Base-by-base conservation (phyloP, 2,888 invertebrate genomes). In the Campoletis raptor region DNA sequence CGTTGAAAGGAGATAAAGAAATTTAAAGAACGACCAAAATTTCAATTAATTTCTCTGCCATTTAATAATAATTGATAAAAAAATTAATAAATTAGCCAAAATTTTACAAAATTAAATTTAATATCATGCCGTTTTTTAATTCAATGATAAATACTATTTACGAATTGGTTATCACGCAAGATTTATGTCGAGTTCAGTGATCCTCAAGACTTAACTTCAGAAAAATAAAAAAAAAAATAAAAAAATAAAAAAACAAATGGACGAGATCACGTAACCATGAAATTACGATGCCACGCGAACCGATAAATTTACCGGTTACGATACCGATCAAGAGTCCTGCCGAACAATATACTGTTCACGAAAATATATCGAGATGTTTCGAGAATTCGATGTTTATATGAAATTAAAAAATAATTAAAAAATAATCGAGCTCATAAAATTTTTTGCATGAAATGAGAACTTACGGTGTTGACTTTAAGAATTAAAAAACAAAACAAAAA, bases 281-380 rank as follows among this genome's bases (percentile, higher is more conserved):
- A 86, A 86, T 86, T 83, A 72, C 80, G 36, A 48, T 86, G 83
- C 77, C 77, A 83, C 77, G 61, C 83, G 86, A 77, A 86, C 83
- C 86, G 86, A 80, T 80, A 83, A 86, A 83, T 86, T 86, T 80
- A 72, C 80, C 80, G 72, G 70, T 83, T 83, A 83, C 66, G 42
- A 83, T 73, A 61, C 48, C 54, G 21, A 67, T n/a, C 64, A n/a
- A 77, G 30, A 61, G 18, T 30, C 30, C 18, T 18, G 40, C 10
- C 48, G n/a, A n/a, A 18, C 21, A 18, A 48, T 30, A 30, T 30
- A 30, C 45, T 18, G 30, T 0, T 36, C 30, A 4, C 18, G 30
- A 3, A 48, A 57, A 73, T 57, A 52, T 54, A 21, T 52, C 37
- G 54, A 57, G 15, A 36, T 15, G 7, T 37, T 0, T 54, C 10